Conservation (phyloP, 2,797 vertebrate species). For the Cyclura pinguis region DNA sequence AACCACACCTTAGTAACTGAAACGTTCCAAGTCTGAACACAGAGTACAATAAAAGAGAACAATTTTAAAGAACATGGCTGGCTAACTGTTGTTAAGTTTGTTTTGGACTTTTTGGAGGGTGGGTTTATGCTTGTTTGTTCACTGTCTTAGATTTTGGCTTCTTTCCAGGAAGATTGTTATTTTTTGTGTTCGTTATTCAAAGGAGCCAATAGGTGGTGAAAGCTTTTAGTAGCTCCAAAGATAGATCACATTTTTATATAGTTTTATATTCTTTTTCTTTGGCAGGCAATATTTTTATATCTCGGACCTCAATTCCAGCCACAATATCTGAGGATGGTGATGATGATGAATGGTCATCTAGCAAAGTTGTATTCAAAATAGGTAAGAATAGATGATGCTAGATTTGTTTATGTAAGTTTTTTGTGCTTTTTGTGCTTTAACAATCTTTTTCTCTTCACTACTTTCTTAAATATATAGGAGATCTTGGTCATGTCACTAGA, state of each 20-base stretch:
- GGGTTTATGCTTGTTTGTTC: conserved; percentile 42
- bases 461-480: conserved; percentile 81
- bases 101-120: conserved; percentile 58
- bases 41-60: conserved; percentile 48
- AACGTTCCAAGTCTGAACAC: conserved; percentile 50
- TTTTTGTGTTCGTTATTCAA: conserved; percentile 31
- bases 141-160: conserved; percentile 60
- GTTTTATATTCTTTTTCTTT: conserved; percentile 36
- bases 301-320: conserved; percentile 84
- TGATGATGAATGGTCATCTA: conserved; percentile 88
- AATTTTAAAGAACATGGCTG: conserved; percentile 56
- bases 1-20: conserved; percentile 68
- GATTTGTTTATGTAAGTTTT: background rate
- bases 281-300: conserved; percentile 98
- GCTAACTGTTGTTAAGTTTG: conserved; percentile 62
- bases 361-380: conserved; percentile 94
- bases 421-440: background rate
- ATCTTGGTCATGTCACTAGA: conserved; percentile 96
- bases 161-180: background rate
- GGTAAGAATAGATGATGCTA: conserved; percentile 78
- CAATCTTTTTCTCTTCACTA: background rate
- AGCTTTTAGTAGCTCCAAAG: conserved; percentile 31
- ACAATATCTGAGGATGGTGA: conserved; percentile 89
- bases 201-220: background rate
- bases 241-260: conserved; percentile 7